Evolutionary conservation across 2,113 vertebrate genomes (phyloP).

Genomic region (Ellobius talpinus): DNA sequence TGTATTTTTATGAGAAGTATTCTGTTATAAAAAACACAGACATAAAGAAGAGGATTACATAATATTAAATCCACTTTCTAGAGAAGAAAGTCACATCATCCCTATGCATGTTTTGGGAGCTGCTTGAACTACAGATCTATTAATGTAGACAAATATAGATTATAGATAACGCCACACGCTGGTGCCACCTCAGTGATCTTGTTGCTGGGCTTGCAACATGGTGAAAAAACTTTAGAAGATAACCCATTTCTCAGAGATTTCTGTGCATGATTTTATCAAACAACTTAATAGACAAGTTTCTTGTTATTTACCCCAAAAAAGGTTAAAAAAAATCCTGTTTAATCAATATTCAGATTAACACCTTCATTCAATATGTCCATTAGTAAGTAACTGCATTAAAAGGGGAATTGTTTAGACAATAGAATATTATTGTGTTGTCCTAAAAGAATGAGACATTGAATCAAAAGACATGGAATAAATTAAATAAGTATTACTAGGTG

Average conservation of each 20-base stretch:
- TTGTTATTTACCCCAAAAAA: not conserved
- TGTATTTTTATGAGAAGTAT: not conserved
- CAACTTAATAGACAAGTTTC: not conserved
- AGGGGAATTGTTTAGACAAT: not conserved
- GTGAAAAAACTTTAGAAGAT: not conserved
- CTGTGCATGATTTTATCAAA: not conserved
- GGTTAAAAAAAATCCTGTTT: not conserved
- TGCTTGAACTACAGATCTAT: too few species aligned
- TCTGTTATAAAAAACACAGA: not conserved
- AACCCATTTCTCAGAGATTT: not conserved
- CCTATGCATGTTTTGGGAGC: not conserved
- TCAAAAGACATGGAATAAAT: not conserved
- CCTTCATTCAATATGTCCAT: not conserved
- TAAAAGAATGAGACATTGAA: not conserved
- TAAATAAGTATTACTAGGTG: not conserved
- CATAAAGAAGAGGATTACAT: not conserved
- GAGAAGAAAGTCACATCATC: constrained; percentile 4
- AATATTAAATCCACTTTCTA: constrained; percentile 36
- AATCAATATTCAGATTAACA: not conserved
- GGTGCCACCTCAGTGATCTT: fast-evolving
- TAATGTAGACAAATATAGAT: not conserved
- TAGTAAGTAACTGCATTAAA: not conserved
- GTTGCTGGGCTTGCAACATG: not conserved
- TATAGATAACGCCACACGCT: not conserved
- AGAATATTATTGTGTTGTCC: not conserved